Conservation (phyloP, 1,140 invertebrate species). For the Zaprionus gabonicus region DNA sequence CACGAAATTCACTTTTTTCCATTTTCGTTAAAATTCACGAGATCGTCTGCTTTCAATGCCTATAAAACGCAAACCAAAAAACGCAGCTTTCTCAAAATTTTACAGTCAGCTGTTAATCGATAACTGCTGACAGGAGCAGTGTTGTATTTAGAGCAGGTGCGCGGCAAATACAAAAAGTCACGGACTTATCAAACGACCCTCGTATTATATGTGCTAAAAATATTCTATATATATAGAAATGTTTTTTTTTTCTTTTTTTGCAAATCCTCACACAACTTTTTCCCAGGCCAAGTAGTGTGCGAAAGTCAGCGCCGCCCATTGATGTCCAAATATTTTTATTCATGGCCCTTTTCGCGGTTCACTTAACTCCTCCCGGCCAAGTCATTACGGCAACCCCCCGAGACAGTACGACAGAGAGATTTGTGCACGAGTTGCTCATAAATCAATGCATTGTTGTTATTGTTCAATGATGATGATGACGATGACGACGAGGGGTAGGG, state of each 20-base stretch:
- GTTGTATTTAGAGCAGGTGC: no score
- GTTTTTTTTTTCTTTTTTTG: not conserved
- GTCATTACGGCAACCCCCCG: slow-evolving; percentile 69
- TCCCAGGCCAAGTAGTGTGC: slow-evolving; percentile 51
- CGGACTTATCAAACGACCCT: no score
- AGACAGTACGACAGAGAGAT: slow-evolving; percentile 30
- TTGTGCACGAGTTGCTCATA: slow-evolving; percentile 75
- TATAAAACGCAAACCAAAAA: no score
- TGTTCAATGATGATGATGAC: slow-evolving; percentile 12
- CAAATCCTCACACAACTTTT: slow-evolving; percentile 43
- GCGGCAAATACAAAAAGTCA: no score
- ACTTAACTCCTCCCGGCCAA: slow-evolving; percentile 73
- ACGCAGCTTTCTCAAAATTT: no score
- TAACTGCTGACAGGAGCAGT: no score
- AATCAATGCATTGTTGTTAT: slow-evolving; percentile 74
- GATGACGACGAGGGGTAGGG: not conserved
- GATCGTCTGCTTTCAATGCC: no score
- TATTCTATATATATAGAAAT: slow-evolving; percentile 21
- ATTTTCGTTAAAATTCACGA: no score
- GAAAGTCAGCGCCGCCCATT: slow-evolving; percentile 51
- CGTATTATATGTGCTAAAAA: slow-evolving; percentile 39
- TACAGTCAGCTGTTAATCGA: no score
- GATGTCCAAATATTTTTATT: slow-evolving; percentile 83
- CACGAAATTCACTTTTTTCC: no score
- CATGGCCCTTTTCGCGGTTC: slow-evolving; percentile 80